A percentile compares a stretch with the other conserved stretches of the same genome.
Evolutionary conservation across 2,113 vertebrate genomes (phyloP).

Genomic region (Porphyrio hochstetteri): DNA sequence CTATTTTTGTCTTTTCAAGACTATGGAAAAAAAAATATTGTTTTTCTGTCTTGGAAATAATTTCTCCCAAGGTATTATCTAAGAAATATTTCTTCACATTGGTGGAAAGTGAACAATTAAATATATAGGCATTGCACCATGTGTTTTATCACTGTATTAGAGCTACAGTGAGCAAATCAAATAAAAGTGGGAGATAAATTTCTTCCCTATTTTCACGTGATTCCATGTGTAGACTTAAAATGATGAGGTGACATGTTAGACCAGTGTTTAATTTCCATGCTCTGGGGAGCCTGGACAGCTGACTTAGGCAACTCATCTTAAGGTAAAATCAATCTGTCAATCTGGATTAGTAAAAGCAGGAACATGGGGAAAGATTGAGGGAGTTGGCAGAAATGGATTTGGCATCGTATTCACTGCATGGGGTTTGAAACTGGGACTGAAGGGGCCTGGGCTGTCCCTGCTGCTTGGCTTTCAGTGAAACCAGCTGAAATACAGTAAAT

Average conservation of each 20-base stretch:
- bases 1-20: not conserved
- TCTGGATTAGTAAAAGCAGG: not conserved
- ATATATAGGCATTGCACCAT: not conserved
- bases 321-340: not conserved
- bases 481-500: not conserved
- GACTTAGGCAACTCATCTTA: not conserved
- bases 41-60: not conserved
- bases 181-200: not conserved
- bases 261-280: not conserved
- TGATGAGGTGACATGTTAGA: not conserved
- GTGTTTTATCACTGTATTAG: not conserved
- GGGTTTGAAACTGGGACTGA: not conserved
- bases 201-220: not conserved
- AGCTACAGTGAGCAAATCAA: not conserved
- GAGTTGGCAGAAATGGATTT: not conserved
- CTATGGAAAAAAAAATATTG: not conserved
- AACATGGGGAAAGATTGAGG: not conserved
- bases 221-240: not conserved
- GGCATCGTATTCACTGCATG: not conserved
- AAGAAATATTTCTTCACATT: not conserved
- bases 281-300: not conserved
- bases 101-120: not conserved
- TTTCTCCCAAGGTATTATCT: not conserved
- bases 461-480: not conserved
- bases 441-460: not conserved